Percentiles rank a stretch among this genome's conserved stretches.
Conservation (phyloP, 1,140 invertebrate genomes). For the Polyergus mexicanus region DNA sequence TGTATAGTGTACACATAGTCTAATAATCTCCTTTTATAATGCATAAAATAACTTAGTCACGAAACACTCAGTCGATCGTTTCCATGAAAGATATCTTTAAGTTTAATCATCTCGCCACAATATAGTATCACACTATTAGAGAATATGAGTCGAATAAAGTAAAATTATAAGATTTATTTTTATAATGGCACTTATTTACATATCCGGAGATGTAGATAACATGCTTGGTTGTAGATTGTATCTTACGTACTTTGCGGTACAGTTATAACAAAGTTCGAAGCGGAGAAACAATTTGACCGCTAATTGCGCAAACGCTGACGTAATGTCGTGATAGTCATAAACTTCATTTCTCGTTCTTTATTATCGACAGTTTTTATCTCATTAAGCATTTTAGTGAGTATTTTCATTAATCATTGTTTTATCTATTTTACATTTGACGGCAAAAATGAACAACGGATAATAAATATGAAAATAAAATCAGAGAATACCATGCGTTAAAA, state of each 20-base stretch:
- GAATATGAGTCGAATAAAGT: neutral
- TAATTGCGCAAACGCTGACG: constrained; percentile 17
- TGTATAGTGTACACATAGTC: neutral
- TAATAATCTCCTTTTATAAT: neutral
- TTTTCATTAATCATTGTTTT: neutral
- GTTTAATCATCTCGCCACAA: neutral
- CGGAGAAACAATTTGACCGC: constrained; percentile 37
- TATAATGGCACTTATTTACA: neutral
- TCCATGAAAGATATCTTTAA: constrained; percentile 2
- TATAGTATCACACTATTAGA: neutral
- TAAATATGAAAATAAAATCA: neutral
- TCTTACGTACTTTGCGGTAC: neutral
- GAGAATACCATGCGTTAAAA: neutral
- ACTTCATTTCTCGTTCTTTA: neutral
- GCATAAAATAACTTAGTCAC: neutral
- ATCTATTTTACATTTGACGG: neutral
- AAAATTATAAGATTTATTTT: constrained; percentile 2
- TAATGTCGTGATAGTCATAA: constrained; percentile 50
- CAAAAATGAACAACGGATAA: neutral
- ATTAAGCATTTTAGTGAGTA: neutral
- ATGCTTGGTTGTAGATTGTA: neutral
- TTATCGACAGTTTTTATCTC: constrained; percentile 10
- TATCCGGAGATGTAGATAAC: constrained; percentile 23
- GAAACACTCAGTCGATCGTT: neutral
- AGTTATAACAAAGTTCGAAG: neutral